Percentiles rank a stretch among this genome's conserved stretches.
These are phyloP conservation scores for Caprella mutica DNA, from an alignment of 2,888 invertebrate genomes.

Conservation along the genomic window DNA sequence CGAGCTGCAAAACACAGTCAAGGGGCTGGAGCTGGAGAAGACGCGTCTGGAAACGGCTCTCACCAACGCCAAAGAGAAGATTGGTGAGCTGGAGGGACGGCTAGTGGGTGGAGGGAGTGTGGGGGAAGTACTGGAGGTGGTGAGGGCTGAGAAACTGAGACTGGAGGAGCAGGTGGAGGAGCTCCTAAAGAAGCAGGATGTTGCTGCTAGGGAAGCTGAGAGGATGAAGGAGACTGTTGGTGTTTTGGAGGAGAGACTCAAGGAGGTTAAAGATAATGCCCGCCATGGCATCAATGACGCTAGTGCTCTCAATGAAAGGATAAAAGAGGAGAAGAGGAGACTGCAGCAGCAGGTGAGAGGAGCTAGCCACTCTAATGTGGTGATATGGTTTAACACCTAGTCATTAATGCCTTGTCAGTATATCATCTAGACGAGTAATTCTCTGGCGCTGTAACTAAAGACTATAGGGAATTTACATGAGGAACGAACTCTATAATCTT, in stretches of 20 bases:
- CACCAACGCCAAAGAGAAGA: slow-evolving; percentile 73
- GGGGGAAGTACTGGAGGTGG: slow-evolving; percentile 8
- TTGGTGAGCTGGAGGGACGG: slow-evolving; percentile 37
- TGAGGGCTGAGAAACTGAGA: slow-evolving; percentile 2
- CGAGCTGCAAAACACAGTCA: slow-evolving; percentile 59
- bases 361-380: too few species aligned
- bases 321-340: slow-evolving; percentile 51
- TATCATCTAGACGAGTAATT: too few species aligned
- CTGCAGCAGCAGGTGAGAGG: slow-evolving; percentile 6
- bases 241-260: slow-evolving; percentile 2
- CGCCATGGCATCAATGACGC: slow-evolving; percentile 1
- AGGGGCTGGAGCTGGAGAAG: slow-evolving; percentile 66
- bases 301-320: slow-evolving; percentile 40
- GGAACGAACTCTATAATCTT: too few species aligned
- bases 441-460: too few species aligned
- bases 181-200: slow-evolving; percentile 1
- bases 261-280: slow-evolving; percentile 7
- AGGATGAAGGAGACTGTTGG: not conserved
- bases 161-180: slow-evolving; percentile 2
- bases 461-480: too few species aligned
- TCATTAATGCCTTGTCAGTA: too few species aligned
- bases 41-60: slow-evolving; percentile 61
- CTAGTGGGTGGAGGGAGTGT: slow-evolving; percentile 3
- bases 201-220: not conserved
- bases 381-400: too few species aligned